Evolutionary conservation across 37 sponge, comb jelly and placozoan genomes (phyloP), one percentile per base, ranked within the genome.

Genomic region (Agelas oroides): DNA sequence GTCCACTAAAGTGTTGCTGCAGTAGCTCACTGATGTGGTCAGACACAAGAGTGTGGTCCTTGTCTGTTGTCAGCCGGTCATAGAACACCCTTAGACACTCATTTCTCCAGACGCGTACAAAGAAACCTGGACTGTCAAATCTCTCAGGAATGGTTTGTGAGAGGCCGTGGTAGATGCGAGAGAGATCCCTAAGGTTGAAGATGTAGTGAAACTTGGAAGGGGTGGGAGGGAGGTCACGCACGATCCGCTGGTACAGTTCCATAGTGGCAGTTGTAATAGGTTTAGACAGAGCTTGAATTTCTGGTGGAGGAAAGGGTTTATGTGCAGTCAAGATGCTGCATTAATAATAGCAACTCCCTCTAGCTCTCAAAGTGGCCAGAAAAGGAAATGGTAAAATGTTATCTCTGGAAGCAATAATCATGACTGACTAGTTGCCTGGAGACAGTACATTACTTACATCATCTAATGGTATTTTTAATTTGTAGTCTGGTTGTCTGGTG

Each of bases 171-270:
- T 96, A 96, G 86, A 96, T 94, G 11, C 99, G 93, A 0, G 99
- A 98, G 53, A 98, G 88, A 68, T 98, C 99, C 39, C 99, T 80
- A 54, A 98, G 86, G 75, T 98, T 96, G 89, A 98, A 98, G 63
- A 98, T 98, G 92, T 98, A 98, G 83, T 98, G 99, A 86, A 98
- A 98, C 76, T 96, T 98, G 73, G 97, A 96, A 16, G 99, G 99
- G 41, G 97, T 98, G 16, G 99, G 99, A 27, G 97, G 99, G 13
- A 98, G 91, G 73, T 96, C 97, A 38, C 86, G 77, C 19, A 98
- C 94, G 18, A 96, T 87, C 1, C 87, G 76, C 68, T 90, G 70
- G 77, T 98, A 98, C n/a, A 96, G 87, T 59, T 94, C 92, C 81
- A 98, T 87, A 34, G 99, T 98, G 18, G 92, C 93, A 20, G 53